These are phyloP conservation scores for Erythrocebus patas DNA, from an alignment of 2,113 vertebrate genomes.

Conservation along the genomic window DNA sequence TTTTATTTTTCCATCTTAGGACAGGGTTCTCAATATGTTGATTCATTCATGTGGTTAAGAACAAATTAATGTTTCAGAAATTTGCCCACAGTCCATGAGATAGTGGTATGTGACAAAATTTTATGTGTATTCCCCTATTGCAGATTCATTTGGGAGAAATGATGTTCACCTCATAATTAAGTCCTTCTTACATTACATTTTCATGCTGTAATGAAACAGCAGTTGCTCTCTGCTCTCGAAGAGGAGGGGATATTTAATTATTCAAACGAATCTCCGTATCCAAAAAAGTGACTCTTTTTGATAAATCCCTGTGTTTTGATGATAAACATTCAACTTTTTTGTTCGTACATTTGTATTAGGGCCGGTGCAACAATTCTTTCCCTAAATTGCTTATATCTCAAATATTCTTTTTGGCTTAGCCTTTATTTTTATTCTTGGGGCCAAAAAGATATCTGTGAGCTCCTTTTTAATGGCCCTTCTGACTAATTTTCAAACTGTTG, in stretches of 20 bases:
- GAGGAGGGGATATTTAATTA: neutral
- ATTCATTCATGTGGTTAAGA: slow-evolving; percentile 2
- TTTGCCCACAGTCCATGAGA: neutral
- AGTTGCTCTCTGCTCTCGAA: neutral
- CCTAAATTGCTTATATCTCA: neutral
- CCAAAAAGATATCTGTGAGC: neutral
- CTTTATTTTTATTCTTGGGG: slow-evolving; percentile 21
- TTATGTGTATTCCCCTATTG: neutral
- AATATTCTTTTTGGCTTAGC: neutral
- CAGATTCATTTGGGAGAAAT: neutral
- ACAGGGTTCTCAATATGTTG: neutral
- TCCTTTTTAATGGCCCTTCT: neutral
- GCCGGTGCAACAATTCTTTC: neutral
- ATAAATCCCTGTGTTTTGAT: neutral
- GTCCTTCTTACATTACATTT: slow-evolving; percentile 3
- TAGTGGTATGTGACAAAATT: neutral
- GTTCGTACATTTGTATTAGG: neutral
- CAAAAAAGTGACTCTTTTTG: neutral
- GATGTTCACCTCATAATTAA: neutral
- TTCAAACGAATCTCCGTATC: neutral
- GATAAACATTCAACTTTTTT: neutral
- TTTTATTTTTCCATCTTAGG: slow-evolving; percentile 42
- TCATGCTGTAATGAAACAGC: neutral
- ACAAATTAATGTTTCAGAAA: slow-evolving; percentile 51
- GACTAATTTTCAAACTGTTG: neutral